phyloP scores from a whole-genome alignment of 1,140 invertebrate genomes.

The Akabosia matsudoensis region DNA sequence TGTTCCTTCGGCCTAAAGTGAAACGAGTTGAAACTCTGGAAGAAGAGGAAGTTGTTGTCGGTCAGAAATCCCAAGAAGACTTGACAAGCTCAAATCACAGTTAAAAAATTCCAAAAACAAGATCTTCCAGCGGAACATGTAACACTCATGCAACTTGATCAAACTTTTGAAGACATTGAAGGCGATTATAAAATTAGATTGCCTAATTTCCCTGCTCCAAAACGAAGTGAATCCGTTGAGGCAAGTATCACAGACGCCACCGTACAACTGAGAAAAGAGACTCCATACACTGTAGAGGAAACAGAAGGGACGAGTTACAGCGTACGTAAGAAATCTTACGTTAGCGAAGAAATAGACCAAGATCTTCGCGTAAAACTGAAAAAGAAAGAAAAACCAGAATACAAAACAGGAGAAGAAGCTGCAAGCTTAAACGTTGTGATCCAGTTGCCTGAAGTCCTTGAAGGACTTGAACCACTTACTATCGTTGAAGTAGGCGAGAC shows the following conservation, averaged over 20 bases:
- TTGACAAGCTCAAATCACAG: too few relatives aligned
- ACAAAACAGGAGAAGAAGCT: slow-evolving; percentile 37
- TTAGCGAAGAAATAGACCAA: slow-evolving; percentile 45
- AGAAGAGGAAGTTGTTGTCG: slow-evolving; percentile 35
- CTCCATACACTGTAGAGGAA: slow-evolving; percentile 45
- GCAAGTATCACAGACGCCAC: slow-evolving; percentile 13
- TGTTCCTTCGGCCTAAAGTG: background rate
- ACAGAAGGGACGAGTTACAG: slow-evolving; percentile 44
- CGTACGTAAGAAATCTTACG: slow-evolving; percentile 40
- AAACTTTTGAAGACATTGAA: slow-evolving; percentile 47
- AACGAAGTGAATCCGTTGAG: slow-evolving; percentile 38
- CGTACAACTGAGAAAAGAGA: slow-evolving; percentile 30
- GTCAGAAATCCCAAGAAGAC: slow-evolving; percentile 34
- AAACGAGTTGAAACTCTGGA: slow-evolving; percentile 17
- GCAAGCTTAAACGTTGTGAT: slow-evolving; percentile 58
- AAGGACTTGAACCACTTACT: slow-evolving; percentile 74
- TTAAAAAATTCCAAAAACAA: slow-evolving; percentile 30
- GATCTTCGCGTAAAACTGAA: slow-evolving; percentile 41
- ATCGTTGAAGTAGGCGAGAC: slow-evolving; percentile 74
- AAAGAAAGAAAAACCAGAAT: slow-evolving; percentile 37
- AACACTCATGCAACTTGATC: slow-evolving; percentile 46
- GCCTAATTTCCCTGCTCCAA: background rate
- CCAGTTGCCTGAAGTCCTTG: slow-evolving; percentile 69
- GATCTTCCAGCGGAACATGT: slow-evolving; percentile 42
- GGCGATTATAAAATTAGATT: slow-evolving; percentile 46